phyloP scores from a whole-genome alignment of 2,888 invertebrate genomes.

The Iselma pallidipennis region DNA sequence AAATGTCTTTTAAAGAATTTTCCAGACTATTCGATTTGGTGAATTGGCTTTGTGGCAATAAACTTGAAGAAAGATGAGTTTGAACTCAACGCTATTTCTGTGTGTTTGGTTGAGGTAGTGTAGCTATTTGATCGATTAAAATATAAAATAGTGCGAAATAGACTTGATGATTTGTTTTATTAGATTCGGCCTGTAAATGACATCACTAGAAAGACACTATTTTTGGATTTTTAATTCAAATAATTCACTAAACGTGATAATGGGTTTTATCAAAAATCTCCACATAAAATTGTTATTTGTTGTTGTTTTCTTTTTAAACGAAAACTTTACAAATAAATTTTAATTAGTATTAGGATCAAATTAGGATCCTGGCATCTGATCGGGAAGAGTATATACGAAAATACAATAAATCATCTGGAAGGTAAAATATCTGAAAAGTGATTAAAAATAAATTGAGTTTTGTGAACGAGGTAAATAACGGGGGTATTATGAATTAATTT shows the following conservation, averaged over 20 bases:
- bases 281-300: neutral
- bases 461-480: neutral
- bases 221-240: neutral
- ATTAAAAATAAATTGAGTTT: slow-evolving; percentile 24
- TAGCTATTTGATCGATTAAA: neutral
- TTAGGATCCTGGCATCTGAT: neutral
- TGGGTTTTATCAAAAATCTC: too few relatives aligned
- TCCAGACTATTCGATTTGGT: neutral
- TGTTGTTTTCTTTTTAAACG: neutral
- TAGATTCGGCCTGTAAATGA: neutral
- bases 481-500: slow-evolving; percentile 22
- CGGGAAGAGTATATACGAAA: neutral
- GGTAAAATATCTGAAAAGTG: slow-evolving; percentile 16
- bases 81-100: neutral
- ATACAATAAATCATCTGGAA: slow-evolving; percentile 18
- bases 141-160: neutral
- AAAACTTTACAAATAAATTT: neutral
- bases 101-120: neutral
- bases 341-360: neutral
- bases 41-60: neutral
- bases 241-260: neutral
- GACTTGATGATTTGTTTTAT: neutral
- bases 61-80: neutral
- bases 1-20: neutral
- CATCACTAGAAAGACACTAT: neutral